Conservation (phyloP, 1,140 invertebrate genomes). For the Globodera rostochiensis region DNA sequence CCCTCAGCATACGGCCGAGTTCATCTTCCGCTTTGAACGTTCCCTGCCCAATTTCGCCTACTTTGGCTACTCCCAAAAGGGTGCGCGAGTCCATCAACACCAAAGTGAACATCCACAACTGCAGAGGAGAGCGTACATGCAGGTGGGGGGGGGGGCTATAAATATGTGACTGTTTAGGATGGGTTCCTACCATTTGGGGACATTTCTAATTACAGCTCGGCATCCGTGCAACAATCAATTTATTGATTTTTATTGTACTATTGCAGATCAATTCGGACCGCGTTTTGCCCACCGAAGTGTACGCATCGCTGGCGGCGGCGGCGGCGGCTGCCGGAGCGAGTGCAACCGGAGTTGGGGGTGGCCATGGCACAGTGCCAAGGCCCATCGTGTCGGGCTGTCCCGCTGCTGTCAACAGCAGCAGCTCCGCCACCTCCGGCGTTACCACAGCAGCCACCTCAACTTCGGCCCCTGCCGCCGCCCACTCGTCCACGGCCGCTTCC, state of each 20-base stretch:
- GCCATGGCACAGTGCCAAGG: slow-evolving; percentile 3
- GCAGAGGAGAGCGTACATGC: slow-evolving; percentile 38
- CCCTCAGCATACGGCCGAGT: slow-evolving; percentile 53
- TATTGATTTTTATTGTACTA: background rate
- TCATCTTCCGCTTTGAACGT: slow-evolving; percentile 48
- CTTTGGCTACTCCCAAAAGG: slow-evolving; percentile 43
- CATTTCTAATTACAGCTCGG: too few relatives aligned
- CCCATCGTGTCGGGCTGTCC: background rate
- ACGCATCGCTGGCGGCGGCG: slow-evolving; percentile 2
- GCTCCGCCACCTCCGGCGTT: background rate
- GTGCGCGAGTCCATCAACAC: slow-evolving; percentile 11
- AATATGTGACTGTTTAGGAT: background rate
- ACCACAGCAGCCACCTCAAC: background rate
- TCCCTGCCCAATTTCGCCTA: slow-evolving; percentile 40
- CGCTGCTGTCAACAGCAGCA: background rate
- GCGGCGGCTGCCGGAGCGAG: background rate
- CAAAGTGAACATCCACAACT: background rate
- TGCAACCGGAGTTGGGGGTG: slow-evolving; percentile 1
- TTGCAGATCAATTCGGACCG: slow-evolving; percentile 26
- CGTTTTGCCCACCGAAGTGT: slow-evolving; percentile 28
- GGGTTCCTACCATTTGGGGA: too few relatives aligned
- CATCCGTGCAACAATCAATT: too few relatives aligned
- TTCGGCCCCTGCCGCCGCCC: background rate
- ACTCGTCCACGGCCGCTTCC: background rate
- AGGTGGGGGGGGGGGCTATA: slow-evolving; percentile 5